phyloP scores from a whole-genome alignment of 2,113 vertebrate genomes.

The Actenoides lindsayi region DNA sequence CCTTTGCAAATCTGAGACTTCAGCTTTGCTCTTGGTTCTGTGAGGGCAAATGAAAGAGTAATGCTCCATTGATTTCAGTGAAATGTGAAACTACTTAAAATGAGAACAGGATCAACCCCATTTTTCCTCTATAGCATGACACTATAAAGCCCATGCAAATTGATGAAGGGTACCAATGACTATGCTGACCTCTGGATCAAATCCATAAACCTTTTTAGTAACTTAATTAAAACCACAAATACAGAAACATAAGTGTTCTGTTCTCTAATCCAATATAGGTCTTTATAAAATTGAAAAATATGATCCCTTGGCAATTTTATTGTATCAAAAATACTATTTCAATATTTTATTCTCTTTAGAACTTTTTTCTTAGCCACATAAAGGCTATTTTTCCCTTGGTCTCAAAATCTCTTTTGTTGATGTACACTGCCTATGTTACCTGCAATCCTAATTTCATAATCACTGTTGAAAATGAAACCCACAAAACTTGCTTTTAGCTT shows the following conservation, averaged over 20 bases:
- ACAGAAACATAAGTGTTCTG: not conserved
- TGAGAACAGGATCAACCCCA: not conserved
- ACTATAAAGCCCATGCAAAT: constrained; percentile 45
- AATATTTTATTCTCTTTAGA: not conserved
- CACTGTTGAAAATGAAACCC: not conserved
- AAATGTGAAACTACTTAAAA: constrained; percentile 23
- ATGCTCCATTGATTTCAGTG: not conserved
- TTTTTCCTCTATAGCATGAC: constrained; percentile 4
- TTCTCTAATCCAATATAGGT: not conserved
- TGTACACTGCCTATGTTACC: not conserved
- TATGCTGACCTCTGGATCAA: constrained; percentile 40
- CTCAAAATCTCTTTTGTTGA: not conserved
- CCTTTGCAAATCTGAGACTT: not conserved
- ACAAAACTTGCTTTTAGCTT: not conserved
- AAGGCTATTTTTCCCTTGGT: not conserved
- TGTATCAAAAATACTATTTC: not conserved
- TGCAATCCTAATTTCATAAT: constrained; percentile 1
- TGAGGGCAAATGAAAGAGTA: not conserved
- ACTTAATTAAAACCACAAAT: constrained; percentile 39
- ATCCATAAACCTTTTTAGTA: constrained; percentile 30
- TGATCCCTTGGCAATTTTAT: not conserved
- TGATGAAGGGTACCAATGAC: constrained; percentile 23
- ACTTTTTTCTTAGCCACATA: not conserved
- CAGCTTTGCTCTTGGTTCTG: not conserved
- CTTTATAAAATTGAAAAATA: constrained; percentile 9